Conservation (phyloP, 2,888 invertebrate genomes). For the Synergus umbraculus region DNA sequence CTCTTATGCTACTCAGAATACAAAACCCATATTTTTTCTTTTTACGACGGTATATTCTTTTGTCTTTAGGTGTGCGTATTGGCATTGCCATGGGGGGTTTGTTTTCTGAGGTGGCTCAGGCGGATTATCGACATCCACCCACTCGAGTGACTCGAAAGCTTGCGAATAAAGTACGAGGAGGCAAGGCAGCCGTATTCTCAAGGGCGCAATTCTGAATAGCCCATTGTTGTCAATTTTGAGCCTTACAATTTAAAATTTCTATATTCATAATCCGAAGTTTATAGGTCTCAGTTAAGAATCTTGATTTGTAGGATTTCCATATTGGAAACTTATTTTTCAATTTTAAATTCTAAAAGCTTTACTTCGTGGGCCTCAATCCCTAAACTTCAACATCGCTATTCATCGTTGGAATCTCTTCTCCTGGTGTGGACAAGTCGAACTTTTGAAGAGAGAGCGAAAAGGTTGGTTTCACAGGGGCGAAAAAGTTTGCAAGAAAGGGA, state of each 20-base stretch:
- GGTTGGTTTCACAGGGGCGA: constrained; percentile 38
- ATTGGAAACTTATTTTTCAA: background rate
- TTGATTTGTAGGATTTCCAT: too few species aligned
- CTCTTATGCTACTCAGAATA: background rate
- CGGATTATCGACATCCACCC: constrained; percentile 36
- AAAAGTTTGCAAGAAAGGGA: constrained; percentile 45
- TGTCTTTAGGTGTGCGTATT: constrained; percentile 11
- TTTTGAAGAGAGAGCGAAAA: constrained; percentile 37
- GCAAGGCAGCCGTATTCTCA: constrained; percentile 27
- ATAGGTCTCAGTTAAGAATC: too few species aligned
- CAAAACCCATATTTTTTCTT: background rate
- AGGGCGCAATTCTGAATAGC: constrained; percentile 27
- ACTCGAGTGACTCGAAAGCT: constrained; percentile 28
- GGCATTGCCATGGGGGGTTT: constrained; percentile 7
- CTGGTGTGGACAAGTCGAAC: constrained; percentile 19
- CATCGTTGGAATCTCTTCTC: constrained; percentile 19
- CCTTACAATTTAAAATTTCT: background rate
- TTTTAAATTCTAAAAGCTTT: background rate
- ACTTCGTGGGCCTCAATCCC: background rate
- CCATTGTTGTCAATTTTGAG: constrained; percentile 26
- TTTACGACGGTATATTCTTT: background rate
- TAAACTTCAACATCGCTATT: constrained; percentile 11
- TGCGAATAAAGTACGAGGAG: constrained; percentile 9
- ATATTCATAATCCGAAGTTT: background rate
- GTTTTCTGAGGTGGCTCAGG: constrained; percentile 7